Base-by-base conservation (phyloP, 2,888 invertebrate genomes). In the Platycnemis pennipes region DNA sequence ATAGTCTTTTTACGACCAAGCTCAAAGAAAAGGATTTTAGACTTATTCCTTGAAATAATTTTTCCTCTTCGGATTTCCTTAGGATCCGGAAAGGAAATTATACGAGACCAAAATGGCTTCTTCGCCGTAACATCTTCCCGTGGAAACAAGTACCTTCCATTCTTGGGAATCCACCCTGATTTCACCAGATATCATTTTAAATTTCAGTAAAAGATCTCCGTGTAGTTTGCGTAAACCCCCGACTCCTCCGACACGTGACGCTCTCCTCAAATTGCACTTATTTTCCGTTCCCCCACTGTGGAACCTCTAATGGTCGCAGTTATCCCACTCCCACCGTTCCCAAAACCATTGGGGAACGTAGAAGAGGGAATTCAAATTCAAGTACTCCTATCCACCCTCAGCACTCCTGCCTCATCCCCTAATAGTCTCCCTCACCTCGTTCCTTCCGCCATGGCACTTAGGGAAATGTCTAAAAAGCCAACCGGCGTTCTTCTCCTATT, bases 231-330 rank as follows among this genome's bases (percentile, higher is more conserved):
- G 37, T 77, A 77, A n/a, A 22, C 63, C 26, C 37, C 77, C 11
- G 16, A 77, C 37, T 8, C 77, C 37, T 77, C 37, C 77, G 13
- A 13, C 77, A 77, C 77, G 77, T 77, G 77, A 77, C 77, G 77
- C 37, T 26, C 37, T 37, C 77, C 26, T 77, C 77, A 77, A 77
- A 77, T 77, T 77, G 77, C 77, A 37, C 77, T 77, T 77, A 77
- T 77, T 77, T 77, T 77, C 77, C 77, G 37, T 37, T 77, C 11
- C 77, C 77, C n/a, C 11, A 37, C 77, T 7, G 31, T 3, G 13
- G 77, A 77, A 4, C 37, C 37, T 77, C 13, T 8, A 77, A 37
- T 26, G 31, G 37, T 37, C 37, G 13, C 37, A 77, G 11, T 77
- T 77, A 11, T 37, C 11, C 63, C 5, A 7, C 63, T 22, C 16